Conservation (phyloP, 2,888 invertebrate species). For the Netelia fuscicornis region DNA sequence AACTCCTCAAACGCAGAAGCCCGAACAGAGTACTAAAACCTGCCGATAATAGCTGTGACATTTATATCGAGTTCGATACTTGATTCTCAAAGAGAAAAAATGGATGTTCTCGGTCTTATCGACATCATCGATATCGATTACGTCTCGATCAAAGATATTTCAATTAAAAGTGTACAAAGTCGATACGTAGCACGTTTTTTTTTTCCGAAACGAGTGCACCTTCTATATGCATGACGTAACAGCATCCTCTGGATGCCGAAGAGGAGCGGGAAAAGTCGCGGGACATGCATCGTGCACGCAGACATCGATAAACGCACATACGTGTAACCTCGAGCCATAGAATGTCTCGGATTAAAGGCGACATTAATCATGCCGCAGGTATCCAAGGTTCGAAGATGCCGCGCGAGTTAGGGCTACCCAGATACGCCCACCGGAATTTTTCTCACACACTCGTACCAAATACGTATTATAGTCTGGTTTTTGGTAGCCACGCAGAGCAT, state of each 20-base stretch:
- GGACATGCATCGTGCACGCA: neutral
- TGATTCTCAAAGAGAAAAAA: neutral
- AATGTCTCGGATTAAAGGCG: conserved; percentile 69
- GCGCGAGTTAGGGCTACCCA: conserved; percentile 57
- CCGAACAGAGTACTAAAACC: no score
- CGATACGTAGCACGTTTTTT: neutral
- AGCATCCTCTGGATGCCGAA: conserved; percentile 13
- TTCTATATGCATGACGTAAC: conserved; percentile 25
- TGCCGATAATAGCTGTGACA: no score
- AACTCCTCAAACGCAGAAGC: no score
- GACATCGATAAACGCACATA: neutral
- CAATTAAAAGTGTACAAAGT: neutral
- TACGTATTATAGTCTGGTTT: conserved; percentile 36
- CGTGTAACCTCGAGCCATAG: conserved; percentile 33
- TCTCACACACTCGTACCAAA: conserved; percentile 50
- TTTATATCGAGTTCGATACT: neutral
- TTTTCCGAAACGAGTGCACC: conserved; percentile 12
- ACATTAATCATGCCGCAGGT: conserved; percentile 81
- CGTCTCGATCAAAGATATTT: neutral
- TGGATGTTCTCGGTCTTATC: neutral
- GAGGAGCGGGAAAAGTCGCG: conserved; percentile 1
- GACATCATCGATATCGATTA: neutral
- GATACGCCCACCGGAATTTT: conserved; percentile 67
- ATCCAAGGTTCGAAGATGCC: conserved; percentile 70
- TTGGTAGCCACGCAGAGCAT: conserved; percentile 33